phyloP scores from a whole-genome alignment of 2,797 vertebrate genomes.

The Vipera latastei region DNA sequence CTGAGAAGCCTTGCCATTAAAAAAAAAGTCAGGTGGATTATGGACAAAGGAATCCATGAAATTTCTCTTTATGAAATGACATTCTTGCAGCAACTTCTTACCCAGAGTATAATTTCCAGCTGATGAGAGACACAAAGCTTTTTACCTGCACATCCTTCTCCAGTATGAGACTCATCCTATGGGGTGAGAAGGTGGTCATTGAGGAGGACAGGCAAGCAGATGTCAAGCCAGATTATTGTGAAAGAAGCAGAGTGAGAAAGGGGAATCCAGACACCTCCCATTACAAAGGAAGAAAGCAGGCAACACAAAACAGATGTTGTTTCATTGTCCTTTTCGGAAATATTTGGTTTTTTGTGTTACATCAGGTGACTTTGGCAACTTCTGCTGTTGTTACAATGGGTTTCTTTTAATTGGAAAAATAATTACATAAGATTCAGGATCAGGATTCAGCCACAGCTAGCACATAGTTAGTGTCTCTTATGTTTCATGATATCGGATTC shows the following conservation, averaged over 20 bases:
- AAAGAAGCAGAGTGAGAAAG: not conserved
- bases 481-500: not conserved
- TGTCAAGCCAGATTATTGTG: not conserved
- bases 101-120: not conserved
- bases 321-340: slow-evolving; percentile 20
- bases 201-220: not conserved
- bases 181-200: no score
- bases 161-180: no score
- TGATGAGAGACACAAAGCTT: not conserved
- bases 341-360: slow-evolving; percentile 1
- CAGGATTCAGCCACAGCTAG: not conserved
- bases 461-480: not conserved
- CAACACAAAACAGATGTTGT: slow-evolving; percentile 20
- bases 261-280: not conserved
- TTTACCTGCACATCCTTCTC: not conserved
- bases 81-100: not conserved
- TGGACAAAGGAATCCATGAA: not conserved
- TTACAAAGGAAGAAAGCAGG: not conserved
- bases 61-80: not conserved
- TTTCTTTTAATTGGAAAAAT: slow-evolving; percentile 29
- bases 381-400: slow-evolving; percentile 6
- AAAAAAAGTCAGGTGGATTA: not conserved
- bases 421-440: slow-evolving; percentile 7
- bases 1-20: not conserved
- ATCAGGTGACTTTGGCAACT: not conserved